Percentiles rank a stretch among this genome's conserved stretches.
These are phyloP conservation scores for Stomatorhinus ivindoensis DNA, from an alignment of 2,113 vertebrate genomes.

Conservation along the genomic window DNA sequence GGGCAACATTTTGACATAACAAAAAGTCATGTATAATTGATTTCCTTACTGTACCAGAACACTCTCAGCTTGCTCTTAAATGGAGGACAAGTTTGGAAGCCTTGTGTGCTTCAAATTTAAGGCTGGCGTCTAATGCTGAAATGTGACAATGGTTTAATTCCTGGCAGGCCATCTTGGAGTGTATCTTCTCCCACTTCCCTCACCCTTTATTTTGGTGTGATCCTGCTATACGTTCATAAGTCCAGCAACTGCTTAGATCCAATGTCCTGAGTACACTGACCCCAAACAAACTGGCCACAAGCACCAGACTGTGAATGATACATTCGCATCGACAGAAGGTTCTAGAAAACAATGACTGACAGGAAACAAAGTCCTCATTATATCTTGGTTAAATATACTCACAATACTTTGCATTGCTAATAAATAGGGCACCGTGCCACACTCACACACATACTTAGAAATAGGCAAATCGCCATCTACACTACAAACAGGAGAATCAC, in stretches of 20 bases:
- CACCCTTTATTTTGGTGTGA: not conserved
- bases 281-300: no score
- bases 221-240: not conserved
- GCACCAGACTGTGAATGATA: not conserved
- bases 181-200: not conserved
- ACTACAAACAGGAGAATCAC: not conserved
- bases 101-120: not conserved
- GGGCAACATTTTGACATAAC: not conserved
- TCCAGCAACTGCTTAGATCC: not conserved
- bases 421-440: not conserved
- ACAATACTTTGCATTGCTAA: not conserved
- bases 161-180: not conserved
- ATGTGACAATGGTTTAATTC: not conserved
- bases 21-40: constrained; percentile 1
- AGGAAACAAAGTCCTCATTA: not conserved
- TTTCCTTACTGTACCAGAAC: not conserved
- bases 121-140: not conserved
- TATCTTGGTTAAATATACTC: not conserved
- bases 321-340: not conserved
- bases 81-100: not conserved
- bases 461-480: not conserved
- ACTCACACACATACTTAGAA: not conserved
- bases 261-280: not conserved
- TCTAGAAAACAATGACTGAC: not conserved
- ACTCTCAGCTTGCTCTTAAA: not conserved